A percentile compares a stretch with the other conserved stretches of the same genome.
Conservation (phyloP, 2,888 invertebrate genomes). For the Spilarctia lutea region DNA sequence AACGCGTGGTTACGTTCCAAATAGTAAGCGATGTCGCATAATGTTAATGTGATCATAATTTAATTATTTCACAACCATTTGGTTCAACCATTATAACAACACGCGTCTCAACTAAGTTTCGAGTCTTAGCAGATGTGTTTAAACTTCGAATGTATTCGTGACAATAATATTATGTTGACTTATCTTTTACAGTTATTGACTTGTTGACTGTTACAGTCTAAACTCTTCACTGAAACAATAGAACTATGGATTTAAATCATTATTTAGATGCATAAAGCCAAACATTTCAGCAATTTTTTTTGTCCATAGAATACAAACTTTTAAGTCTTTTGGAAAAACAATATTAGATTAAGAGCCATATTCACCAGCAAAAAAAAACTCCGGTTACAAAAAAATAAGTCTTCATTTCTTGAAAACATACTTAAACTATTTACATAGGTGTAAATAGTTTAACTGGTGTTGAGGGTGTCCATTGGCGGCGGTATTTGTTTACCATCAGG, state of each 20-base stretch:
- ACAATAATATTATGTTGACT: background rate
- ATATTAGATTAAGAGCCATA: too few relatives aligned
- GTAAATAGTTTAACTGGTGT: too few relatives aligned
- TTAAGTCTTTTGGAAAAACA: background rate
- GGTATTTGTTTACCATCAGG: too few relatives aligned
- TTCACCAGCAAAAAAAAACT: too few relatives aligned
- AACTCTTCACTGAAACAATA: background rate
- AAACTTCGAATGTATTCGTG: conserved; percentile 7
- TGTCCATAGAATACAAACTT: background rate
- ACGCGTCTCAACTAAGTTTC: conserved; percentile 11
- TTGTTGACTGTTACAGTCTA: background rate
- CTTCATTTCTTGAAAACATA: too few relatives aligned
- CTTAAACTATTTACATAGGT: too few relatives aligned
- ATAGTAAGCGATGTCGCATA: conserved; percentile 9
- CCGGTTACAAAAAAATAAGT: too few relatives aligned
- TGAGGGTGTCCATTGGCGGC: too few relatives aligned
- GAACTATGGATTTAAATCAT: background rate
- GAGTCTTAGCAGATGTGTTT: background rate
- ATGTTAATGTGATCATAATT: conserved; percentile 17
- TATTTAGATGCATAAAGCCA: too few relatives aligned
- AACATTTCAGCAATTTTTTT: too few relatives aligned
- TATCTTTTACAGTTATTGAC: too few relatives aligned
- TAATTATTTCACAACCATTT: conserved; percentile 23
- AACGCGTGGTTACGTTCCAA: background rate
- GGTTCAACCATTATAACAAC: conserved; percentile 16